These are phyloP conservation scores for Psittacula derbiana DNA, from an alignment of 2,797 vertebrate species.

Conservation along the genomic window DNA sequence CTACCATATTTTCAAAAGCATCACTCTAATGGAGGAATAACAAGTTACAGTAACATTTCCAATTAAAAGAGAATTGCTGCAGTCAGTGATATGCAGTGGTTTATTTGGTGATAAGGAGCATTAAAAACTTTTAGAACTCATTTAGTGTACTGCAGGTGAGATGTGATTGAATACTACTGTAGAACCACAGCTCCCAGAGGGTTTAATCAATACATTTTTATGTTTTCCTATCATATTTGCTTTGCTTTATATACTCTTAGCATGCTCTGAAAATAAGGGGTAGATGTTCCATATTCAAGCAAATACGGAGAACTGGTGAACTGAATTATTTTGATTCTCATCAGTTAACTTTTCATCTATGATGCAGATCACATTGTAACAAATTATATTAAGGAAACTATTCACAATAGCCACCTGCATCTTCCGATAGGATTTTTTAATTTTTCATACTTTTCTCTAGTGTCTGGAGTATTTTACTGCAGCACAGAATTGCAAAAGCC, in stretches of 20 bases:
- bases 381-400: background rate
- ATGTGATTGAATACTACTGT: background rate
- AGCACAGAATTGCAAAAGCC: background rate
- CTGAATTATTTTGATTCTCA: background rate
- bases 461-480: background rate
- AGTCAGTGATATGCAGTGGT: background rate
- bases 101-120: background rate
- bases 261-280: background rate
- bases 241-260: background rate
- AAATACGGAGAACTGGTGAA: background rate
- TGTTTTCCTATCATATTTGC: background rate
- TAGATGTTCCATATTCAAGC: background rate
- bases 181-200: background rate
- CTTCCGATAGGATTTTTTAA: background rate
- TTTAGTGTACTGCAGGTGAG: background rate
- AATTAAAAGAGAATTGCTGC: background rate
- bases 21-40: background rate
- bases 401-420: background rate
- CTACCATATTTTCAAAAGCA: background rate
- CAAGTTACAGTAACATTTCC: background rate
- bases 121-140: conserved; percentile 16
- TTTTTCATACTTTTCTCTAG: background rate
- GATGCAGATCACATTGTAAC: background rate
- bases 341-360: background rate
- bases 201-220: conserved; percentile 11